Conservation (phyloP, 2,113 vertebrate genomes). For the Gorsachius goisagi region DNA sequence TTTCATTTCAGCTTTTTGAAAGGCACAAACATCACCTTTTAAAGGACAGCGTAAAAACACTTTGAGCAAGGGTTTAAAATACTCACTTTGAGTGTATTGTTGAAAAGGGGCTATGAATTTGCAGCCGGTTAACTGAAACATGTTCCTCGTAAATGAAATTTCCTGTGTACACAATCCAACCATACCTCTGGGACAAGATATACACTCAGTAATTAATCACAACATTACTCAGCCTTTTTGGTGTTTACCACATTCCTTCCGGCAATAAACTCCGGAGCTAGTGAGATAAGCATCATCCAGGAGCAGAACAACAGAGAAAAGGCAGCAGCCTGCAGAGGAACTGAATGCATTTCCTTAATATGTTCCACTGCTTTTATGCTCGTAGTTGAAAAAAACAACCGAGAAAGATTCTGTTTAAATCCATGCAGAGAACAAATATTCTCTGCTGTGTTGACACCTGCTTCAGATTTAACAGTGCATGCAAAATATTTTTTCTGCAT, state of each 20-base stretch:
- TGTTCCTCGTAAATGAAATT: conserved; percentile 16
- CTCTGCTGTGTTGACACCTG: neutral
- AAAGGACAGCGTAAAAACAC: neutral
- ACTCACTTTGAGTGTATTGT: neutral
- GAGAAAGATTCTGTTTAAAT: neutral
- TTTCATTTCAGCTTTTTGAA: neutral
- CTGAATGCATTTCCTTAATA: neutral
- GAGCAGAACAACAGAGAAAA: neutral
- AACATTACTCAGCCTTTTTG: conserved; percentile 32
- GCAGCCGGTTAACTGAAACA: neutral
- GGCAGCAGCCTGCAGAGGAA: neutral
- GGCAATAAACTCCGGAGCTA: neutral
- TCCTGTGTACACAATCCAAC: conserved; percentile 14
- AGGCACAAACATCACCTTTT: neutral
- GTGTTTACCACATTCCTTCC: conserved; percentile 23
- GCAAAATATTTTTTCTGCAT: neutral
- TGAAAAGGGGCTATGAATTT: neutral
- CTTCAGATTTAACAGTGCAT: neutral
- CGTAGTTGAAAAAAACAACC: neutral
- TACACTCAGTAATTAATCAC: conserved; percentile 35
- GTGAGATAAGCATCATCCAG: neutral
- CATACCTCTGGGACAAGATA: conserved; percentile 20
- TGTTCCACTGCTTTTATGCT: neutral
- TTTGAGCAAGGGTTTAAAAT: neutral
- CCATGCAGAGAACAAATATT: neutral